A percentile compares a stretch with the other conserved stretches of the same genome.
phyloP scores from a whole-genome alignment of 2,797 vertebrate genomes.

The Ctenopoma kingsleyae region DNA sequence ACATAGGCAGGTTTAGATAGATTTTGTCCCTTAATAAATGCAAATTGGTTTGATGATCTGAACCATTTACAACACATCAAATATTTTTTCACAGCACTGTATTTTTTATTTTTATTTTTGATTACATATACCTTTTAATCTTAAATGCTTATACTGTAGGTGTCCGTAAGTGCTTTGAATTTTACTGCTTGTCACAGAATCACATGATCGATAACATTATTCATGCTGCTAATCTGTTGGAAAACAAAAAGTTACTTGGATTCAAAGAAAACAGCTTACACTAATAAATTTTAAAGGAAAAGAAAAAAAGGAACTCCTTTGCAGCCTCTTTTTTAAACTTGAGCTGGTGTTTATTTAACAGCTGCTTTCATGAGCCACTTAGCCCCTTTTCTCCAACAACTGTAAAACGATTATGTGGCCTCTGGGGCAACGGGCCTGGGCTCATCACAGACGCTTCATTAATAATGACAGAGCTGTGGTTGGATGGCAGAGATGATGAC shows the following conservation, averaged over 20 bases:
- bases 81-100: no score
- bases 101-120: neutral
- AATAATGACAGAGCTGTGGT: constrained; percentile 60
- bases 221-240: constrained; percentile 2
- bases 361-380: constrained; percentile 79
- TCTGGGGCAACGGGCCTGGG: constrained; percentile 55
- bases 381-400: constrained; percentile 70
- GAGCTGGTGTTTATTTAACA: constrained; percentile 81
- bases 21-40: no score
- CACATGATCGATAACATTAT: neutral
- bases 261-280: constrained; percentile 47
- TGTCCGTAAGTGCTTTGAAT: neutral
- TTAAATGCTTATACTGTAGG: neutral
- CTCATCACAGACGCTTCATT: constrained; percentile 78
- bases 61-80: no score
- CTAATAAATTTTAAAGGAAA: constrained; percentile 59
- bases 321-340: constrained; percentile 42
- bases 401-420: constrained; percentile 75
- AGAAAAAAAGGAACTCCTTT: constrained; percentile 10
- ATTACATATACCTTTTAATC: neutral
- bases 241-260: constrained; percentile 17
- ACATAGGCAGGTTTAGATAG: no score
- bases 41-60: no score
- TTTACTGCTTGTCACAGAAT: neutral
- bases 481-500: constrained; percentile 60